These are phyloP conservation scores for Nephrotoma guestfalica DNA, from an alignment of 2,888 invertebrate genomes.

Conservation along the genomic window DNA sequence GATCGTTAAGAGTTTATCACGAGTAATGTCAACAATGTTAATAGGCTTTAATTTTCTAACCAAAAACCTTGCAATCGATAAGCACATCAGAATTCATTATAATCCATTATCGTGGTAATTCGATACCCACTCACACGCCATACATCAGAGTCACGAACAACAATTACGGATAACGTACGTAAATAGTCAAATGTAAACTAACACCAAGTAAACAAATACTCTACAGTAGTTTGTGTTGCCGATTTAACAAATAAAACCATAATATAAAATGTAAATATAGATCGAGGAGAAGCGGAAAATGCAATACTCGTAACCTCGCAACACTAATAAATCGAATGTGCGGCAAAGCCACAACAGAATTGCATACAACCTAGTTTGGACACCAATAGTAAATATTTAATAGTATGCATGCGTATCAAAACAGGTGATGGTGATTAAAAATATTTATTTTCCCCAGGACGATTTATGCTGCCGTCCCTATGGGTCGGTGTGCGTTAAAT, in stretches of 20 bases:
- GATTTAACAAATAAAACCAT: neutral
- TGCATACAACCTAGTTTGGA: no score
- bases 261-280: neutral
- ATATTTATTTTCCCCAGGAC: neutral
- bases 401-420: no score
- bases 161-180: neutral
- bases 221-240: neutral
- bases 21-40: no score
- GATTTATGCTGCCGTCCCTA: neutral
- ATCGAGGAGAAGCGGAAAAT: neutral
- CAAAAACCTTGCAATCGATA: no score
- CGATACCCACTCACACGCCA: neutral
- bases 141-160: neutral
- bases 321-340: neutral
- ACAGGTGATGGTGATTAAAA: neutral
- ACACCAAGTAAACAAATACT: neutral
- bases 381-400: no score
- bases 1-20: no score
- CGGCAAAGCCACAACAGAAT: neutral
- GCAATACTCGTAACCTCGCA: neutral
- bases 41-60: no score
- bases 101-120: neutral
- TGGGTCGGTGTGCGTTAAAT: neutral
- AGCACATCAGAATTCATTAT: no score
- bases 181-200: neutral